A percentile compares a stretch with the other conserved stretches of the same genome.
These are phyloP conservation scores for Panthera leo DNA, from an alignment of 2,113 vertebrate species.

Conservation along the genomic window DNA sequence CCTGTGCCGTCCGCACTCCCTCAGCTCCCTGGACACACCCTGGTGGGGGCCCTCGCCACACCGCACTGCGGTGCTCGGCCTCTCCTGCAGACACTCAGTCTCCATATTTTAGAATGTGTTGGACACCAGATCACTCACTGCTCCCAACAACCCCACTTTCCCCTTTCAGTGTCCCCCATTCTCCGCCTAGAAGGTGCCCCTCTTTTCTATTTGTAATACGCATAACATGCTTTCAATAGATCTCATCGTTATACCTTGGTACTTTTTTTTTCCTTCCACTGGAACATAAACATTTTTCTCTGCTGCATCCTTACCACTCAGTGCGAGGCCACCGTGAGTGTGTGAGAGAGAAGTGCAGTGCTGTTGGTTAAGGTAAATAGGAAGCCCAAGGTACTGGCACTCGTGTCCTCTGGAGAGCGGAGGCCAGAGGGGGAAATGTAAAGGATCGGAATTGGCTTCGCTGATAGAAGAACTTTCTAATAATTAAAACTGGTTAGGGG, in stretches of 20 bases:
- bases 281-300: accelerated
- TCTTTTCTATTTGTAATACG: accelerated
- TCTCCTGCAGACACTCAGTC: accelerated
- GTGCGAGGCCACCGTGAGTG: background rate
- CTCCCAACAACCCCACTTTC: too few species aligned
- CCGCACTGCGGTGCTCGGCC: accelerated
- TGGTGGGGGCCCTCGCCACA: accelerated
- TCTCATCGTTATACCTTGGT: accelerated
- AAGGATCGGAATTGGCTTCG: background rate
- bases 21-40: accelerated
- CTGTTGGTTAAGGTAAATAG: background rate
- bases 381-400: accelerated
- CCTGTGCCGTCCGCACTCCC: accelerated
- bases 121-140: background rate
- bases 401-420: background rate
- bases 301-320: accelerated
- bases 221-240: accelerated
- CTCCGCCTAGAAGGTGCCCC: accelerated
- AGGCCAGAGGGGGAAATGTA: background rate
- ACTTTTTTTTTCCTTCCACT: background rate
- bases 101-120: accelerated
- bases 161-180: accelerated
- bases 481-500: background rate
- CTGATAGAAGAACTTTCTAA: background rate
- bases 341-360: accelerated